These are phyloP conservation scores for Myotis vivesi DNA, from an alignment of 2,797 vertebrate genomes.

Conservation along the genomic window DNA sequence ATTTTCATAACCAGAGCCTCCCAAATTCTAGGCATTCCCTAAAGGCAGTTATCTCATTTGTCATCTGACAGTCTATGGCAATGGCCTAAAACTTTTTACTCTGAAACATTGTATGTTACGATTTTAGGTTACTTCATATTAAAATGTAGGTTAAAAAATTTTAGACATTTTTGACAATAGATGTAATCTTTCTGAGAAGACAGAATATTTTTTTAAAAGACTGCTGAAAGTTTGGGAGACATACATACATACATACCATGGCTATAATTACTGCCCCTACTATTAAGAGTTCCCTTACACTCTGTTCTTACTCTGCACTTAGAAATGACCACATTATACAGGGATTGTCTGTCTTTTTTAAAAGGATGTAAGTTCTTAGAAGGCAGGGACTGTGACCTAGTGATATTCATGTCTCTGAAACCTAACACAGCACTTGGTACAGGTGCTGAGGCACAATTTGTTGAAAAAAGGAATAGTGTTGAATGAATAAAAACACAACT, in stretches of 20 bases:
- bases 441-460: background rate
- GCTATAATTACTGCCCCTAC: background rate
- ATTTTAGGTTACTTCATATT: conserved; percentile 25
- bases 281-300: background rate
- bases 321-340: background rate
- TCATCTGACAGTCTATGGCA: background rate
- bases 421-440: background rate
- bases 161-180: background rate
- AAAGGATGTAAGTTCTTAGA: background rate
- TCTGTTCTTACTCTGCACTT: background rate
- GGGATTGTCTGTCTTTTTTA: background rate
- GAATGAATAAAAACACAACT: conserved; percentile 6
- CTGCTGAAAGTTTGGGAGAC: background rate
- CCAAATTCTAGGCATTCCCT: conserved; percentile 35
- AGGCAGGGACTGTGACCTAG: background rate
- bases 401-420: background rate
- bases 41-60: background rate
- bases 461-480: conserved; percentile 39
- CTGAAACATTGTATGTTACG: background rate
- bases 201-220: conserved; percentile 7
- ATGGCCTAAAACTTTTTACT: background rate
- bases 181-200: background rate
- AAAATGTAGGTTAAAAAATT: background rate
- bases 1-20: background rate
- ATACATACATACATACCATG: background rate